These are phyloP conservation scores for Tetragnatha montana DNA, from an alignment of 2,888 invertebrate genomes.

Conservation along the genomic window DNA sequence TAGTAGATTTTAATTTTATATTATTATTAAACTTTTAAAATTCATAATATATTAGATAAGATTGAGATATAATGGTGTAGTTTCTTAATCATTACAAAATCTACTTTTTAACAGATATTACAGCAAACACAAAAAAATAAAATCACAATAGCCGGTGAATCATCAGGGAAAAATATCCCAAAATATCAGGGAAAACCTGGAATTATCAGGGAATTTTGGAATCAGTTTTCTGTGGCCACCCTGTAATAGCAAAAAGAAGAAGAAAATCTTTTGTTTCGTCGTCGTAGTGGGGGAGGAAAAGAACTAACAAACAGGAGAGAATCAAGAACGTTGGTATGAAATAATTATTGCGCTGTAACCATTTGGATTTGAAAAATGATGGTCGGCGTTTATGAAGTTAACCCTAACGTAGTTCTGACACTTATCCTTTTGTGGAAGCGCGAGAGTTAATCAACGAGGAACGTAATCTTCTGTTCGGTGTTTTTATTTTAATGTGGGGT, in stretches of 20 bases:
- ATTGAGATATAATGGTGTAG: too few relatives aligned
- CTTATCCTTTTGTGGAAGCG: not conserved
- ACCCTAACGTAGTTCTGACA: conserved; percentile 12
- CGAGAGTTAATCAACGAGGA: not conserved
- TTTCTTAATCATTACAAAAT: too few relatives aligned
- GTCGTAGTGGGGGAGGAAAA: not conserved
- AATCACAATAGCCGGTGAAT: too few relatives aligned
- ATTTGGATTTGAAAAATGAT: conserved; percentile 39
- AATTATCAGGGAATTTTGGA: too few relatives aligned
- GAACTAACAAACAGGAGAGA: conserved; percentile 7
- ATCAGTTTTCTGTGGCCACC: too few relatives aligned
- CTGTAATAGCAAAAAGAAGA: too few relatives aligned
- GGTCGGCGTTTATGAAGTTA: conserved; percentile 36
- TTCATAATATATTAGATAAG: too few relatives aligned
- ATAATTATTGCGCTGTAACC: conserved; percentile 36
- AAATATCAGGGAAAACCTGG: too few relatives aligned
- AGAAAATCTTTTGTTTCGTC: conserved; percentile 1
- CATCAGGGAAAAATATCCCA: too few relatives aligned
- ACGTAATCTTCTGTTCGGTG: not conserved
- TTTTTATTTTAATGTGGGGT: not conserved
- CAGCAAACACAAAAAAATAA: too few relatives aligned
- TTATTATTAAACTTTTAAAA: too few relatives aligned
- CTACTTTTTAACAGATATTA: not conserved
- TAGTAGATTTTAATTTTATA: too few relatives aligned
- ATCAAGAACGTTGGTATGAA: not conserved